These are phyloP conservation scores for Lepidotrigona ventralis DNA, from an alignment of 1,140 invertebrate species.

Conservation along the genomic window DNA sequence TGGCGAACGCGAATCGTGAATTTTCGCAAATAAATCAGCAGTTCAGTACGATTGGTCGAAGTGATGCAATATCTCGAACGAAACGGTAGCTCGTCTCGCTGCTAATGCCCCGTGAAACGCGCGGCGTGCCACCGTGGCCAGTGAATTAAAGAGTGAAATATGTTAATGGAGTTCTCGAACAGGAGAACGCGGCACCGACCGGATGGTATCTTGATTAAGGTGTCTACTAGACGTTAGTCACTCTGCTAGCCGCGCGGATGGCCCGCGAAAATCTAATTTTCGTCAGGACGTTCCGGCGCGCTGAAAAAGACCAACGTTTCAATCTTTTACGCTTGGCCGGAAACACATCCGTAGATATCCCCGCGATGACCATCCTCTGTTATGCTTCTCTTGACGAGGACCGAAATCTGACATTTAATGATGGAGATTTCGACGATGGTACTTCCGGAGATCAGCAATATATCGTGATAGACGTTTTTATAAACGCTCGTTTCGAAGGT, in stretches of 20 bases:
- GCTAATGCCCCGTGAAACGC: constrained; percentile 74
- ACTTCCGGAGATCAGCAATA: neutral
- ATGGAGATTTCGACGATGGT: neutral
- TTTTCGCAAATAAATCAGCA: constrained; percentile 17
- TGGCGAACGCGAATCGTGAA: neutral
- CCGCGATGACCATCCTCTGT: too few relatives aligned
- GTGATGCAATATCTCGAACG: neutral
- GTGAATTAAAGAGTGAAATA: constrained; percentile 76
- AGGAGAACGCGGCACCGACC: constrained; percentile 61
- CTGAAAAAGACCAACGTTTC: constrained; percentile 58
- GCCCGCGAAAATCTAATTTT: constrained; percentile 75
- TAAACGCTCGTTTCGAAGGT: too few relatives aligned
- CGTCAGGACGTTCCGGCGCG: constrained; percentile 33
- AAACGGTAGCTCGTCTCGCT: constrained; percentile 61
- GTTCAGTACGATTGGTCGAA: constrained; percentile 5
- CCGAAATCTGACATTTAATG: neutral
- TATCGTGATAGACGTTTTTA: too few relatives aligned
- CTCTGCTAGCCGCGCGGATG: constrained; percentile 61
- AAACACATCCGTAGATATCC: constrained; percentile 33
- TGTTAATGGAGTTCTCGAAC: constrained; percentile 73
- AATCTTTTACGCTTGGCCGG: constrained; percentile 51
- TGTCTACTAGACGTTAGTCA: constrained; percentile 74
- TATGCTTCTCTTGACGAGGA: too few relatives aligned
- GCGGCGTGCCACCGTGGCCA: constrained; percentile 59
- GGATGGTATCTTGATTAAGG: constrained; percentile 77